A percentile compares a stretch with the other conserved stretches of the same genome.
phyloP scores from a whole-genome alignment of 2,113 vertebrate species.

The Ramphastos sulfuratus region DNA sequence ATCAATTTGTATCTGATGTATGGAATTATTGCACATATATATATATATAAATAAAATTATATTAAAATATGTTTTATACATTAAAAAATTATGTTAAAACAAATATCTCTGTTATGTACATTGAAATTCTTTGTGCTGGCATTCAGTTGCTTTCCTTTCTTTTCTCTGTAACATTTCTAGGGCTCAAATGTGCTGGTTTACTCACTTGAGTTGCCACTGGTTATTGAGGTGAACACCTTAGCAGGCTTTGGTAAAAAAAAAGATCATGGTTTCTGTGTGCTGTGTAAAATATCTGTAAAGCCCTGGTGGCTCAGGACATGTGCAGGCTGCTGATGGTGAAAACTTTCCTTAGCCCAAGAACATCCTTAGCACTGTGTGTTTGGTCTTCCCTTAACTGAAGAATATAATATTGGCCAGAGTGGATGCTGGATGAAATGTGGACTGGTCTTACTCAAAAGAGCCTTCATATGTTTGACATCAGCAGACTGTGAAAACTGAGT shows the following conservation, averaged over 20 bases:
- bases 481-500: not conserved
- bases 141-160: not conserved
- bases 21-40: not conserved
- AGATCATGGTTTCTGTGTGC: not conserved
- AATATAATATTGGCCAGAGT: not conserved
- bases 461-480: not conserved
- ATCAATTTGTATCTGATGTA: not conserved
- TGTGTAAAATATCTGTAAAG: not conserved
- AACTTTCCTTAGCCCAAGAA: not conserved
- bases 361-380: not conserved
- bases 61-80: not conserved
- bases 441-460: not conserved
- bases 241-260: not conserved
- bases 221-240: not conserved
- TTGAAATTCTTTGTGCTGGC: not conserved
- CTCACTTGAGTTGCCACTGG: not conserved
- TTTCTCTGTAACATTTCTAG: not conserved
- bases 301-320: not conserved
- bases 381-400: not conserved
- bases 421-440: not conserved
- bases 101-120: not conserved
- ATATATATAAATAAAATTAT: too few species aligned
- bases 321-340: not conserved
- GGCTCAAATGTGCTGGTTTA: not conserved
- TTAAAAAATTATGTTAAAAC: not conserved